Evolutionary conservation across 92 coral and sea anemone species (phyloP).

Genomic region (Epizoanthus stellaris): DNA sequence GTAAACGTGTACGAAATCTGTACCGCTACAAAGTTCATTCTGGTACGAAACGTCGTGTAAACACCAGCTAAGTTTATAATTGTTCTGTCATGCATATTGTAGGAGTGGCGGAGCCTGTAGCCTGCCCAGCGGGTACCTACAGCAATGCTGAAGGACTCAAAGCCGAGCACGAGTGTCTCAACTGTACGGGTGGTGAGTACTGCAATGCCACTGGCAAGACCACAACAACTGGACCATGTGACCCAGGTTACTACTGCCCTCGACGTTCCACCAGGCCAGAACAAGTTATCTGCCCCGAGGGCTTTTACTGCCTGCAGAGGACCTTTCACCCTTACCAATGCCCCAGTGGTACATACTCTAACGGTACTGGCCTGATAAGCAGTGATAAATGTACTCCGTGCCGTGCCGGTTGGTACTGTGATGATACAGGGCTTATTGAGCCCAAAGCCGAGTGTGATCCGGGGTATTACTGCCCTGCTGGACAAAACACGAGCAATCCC

Average conservation of each 20-base stretch:
- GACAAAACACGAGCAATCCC: slow-evolving; percentile 83
- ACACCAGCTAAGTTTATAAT: not conserved
- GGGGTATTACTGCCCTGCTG: slow-evolving; percentile 84
- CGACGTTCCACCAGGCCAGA: slow-evolving; percentile 70
- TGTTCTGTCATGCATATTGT: not conserved
- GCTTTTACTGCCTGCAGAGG: slow-evolving; percentile 76
- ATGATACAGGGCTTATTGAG: slow-evolving; percentile 71
- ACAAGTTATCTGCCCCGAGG: slow-evolving; percentile 81
- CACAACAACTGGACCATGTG: slow-evolving; percentile 86
- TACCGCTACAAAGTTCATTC: no score
- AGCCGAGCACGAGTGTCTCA: slow-evolving; percentile 72
- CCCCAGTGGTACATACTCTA: slow-evolving; percentile 83
- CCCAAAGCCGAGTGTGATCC: slow-evolving; percentile 84
- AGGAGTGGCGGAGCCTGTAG: slow-evolving; percentile 90
- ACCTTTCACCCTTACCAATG: slow-evolving; percentile 88
- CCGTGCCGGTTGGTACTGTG: slow-evolving; percentile 90
- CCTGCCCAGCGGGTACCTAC: slow-evolving; percentile 90
- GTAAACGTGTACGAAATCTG: no score
- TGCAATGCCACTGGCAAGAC: slow-evolving; percentile 91
- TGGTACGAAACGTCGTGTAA: no score
- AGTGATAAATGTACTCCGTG: slow-evolving; percentile 77
- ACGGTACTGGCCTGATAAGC: slow-evolving; percentile 74
- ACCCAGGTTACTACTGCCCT: slow-evolving; percentile 88
- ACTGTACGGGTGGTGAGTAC: slow-evolving; percentile 95
- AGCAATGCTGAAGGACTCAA: slow-evolving; percentile 75